A percentile compares a stretch with the other conserved stretches of the same genome.
Evolutionary conservation across 2,888 invertebrate genomes (phyloP).

Genomic region (Charanyca ferruginea): DNA sequence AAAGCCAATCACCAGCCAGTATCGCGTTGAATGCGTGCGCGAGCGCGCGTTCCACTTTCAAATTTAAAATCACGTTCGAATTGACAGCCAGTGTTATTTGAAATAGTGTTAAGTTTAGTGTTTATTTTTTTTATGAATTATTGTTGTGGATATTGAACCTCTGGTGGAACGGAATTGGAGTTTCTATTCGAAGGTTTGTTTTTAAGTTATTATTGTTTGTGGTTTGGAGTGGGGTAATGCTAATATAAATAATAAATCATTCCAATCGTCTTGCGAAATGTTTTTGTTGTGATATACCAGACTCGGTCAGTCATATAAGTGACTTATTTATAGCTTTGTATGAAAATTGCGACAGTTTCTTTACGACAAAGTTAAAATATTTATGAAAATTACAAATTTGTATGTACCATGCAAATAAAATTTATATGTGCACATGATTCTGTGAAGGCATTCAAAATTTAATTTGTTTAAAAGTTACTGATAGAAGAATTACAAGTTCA

Average conservation of each 20-base stretch:
- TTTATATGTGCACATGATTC: not conserved
- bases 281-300: conserved; percentile 72
- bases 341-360: conserved; percentile 16
- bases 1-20: conserved; percentile 82
- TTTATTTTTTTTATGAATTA: conserved; percentile 39
- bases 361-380: conserved; percentile 1
- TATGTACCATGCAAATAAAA: not conserved
- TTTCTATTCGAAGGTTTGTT: conserved; percentile 73
- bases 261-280: conserved; percentile 75
- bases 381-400: not conserved
- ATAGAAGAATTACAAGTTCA: too few species aligned
- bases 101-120: conserved; percentile 56
- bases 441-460: too few species aligned
- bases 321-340: conserved; percentile 20
- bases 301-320: conserved; percentile 52
- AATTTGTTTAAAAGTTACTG: not conserved
- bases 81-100: conserved; percentile 55
- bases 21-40: conserved; percentile 74
- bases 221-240: conserved; percentile 70
- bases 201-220: conserved; percentile 57
- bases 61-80: conserved; percentile 61
- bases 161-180: conserved; percentile 39
- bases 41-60: conserved; percentile 74
- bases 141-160: conserved; percentile 46
- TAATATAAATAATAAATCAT: conserved; percentile 71